These are phyloP conservation scores for Coregonus suidteri DNA, from an alignment of 2,797 vertebrate genomes.

Conservation along the genomic window DNA sequence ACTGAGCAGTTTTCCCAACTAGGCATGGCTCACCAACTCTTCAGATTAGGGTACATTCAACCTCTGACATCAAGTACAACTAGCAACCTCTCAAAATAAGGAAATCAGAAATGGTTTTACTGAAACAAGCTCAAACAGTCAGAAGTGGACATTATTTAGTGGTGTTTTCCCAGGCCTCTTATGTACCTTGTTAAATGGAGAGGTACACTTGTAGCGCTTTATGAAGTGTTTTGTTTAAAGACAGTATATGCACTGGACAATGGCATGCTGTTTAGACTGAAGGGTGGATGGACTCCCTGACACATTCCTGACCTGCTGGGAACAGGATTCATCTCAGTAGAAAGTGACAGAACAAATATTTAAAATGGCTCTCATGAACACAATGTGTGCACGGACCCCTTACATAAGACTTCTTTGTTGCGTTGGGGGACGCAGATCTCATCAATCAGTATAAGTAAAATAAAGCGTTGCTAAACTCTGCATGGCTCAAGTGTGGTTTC, in stretches of 20 bases:
- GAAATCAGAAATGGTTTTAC: conserved; percentile 25
- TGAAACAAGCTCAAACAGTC: conserved; percentile 28
- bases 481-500: background rate
- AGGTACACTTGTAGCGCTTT: conserved; percentile 13
- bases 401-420: conserved; percentile 59
- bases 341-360: conserved; percentile 82
- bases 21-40: conserved; percentile 32
- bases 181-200: background rate
- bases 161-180: background rate
- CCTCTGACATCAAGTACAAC: conserved; percentile 47
- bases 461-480: conserved; percentile 40
- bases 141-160: conserved; percentile 31
- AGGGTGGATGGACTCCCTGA: conserved; percentile 74
- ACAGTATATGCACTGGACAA: conserved; percentile 32
- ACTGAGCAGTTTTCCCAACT: conserved; percentile 34
- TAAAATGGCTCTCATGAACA: conserved; percentile 79
- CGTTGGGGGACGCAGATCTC: conserved; percentile 63
- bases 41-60: conserved; percentile 38
- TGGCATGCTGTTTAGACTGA: no score
- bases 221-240: conserved; percentile 51
- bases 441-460: conserved; percentile 72
- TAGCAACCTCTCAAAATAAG: conserved; percentile 30
- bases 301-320: conserved; percentile 82
- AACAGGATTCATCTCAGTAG: conserved; percentile 79
- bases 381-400: conserved; percentile 61